Percentiles rank a stretch among this genome's conserved stretches.
These are phyloP conservation scores for Clamator glandarius DNA, from an alignment of 2,797 vertebrate species.

Conservation along the genomic window DNA sequence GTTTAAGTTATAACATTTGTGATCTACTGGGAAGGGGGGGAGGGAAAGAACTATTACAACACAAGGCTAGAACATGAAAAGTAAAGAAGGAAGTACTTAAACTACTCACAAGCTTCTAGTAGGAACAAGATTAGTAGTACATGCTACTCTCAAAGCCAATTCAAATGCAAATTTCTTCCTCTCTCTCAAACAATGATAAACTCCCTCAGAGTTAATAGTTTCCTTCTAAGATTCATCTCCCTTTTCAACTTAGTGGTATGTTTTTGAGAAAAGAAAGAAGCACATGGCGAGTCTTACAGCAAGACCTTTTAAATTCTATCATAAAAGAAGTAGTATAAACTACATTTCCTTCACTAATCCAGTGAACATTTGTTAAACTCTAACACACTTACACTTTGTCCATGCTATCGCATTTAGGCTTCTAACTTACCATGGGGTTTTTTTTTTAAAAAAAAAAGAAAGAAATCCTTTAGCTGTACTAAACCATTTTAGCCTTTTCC, in stretches of 20 bases:
- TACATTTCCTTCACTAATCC: slow-evolving; percentile 84
- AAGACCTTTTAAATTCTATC: slow-evolving; percentile 86
- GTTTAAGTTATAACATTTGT: slow-evolving; percentile 72
- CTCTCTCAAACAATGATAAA: slow-evolving; percentile 97
- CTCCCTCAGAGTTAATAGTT: slow-evolving; percentile 99
- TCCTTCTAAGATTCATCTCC: slow-evolving; percentile 91
- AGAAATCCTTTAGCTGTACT: slow-evolving; percentile 66
- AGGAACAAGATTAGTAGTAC: slow-evolving; percentile 88
- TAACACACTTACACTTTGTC: slow-evolving; percentile 69
- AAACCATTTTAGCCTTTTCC: slow-evolving; percentile 77
- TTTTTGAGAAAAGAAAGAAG: slow-evolving; percentile 82
- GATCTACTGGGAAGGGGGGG: slow-evolving; percentile 24
- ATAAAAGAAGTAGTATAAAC: slow-evolving; percentile 87
- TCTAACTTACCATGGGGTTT: slow-evolving; percentile 40
- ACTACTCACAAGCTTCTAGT: slow-evolving; percentile 85
- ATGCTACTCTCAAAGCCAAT: slow-evolving; percentile 84
- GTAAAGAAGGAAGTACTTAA: slow-evolving; percentile 89
- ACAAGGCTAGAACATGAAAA: slow-evolving; percentile 74
- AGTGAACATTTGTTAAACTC: slow-evolving; percentile 77
- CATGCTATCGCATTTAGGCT: slow-evolving; percentile 65
- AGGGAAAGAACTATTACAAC: slow-evolving; percentile 66
- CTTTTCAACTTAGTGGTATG: slow-evolving; percentile 83
- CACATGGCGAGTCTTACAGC: slow-evolving; percentile 86
- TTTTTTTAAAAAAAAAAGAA: not conserved
- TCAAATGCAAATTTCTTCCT: slow-evolving; percentile 95